These are phyloP conservation scores for Sesamia inferens DNA, from an alignment of 2,888 invertebrate species.

Conservation along the genomic window DNA sequence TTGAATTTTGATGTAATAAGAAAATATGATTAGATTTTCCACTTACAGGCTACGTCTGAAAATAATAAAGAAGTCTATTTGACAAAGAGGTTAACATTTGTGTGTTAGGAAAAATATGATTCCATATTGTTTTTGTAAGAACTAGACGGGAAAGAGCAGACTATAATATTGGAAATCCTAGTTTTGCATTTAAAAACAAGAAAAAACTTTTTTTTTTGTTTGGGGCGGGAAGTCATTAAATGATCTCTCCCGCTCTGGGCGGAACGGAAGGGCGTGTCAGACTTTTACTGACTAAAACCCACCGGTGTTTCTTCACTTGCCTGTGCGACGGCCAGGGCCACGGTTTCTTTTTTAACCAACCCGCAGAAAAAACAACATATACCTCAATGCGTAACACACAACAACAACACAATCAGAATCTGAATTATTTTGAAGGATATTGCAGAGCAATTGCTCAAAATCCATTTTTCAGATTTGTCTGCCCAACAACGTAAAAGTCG, in stretches of 20 bases:
- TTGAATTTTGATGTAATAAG: conserved; percentile 23
- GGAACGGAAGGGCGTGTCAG: no score
- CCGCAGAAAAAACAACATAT: background rate
- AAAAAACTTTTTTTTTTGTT: no score
- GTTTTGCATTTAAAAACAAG: background rate
- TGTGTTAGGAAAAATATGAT: background rate
- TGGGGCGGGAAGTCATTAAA: no score
- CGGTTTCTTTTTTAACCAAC: no score
- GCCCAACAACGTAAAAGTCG: background rate
- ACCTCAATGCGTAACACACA: background rate
- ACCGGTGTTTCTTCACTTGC: no score
- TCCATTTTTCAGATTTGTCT: background rate
- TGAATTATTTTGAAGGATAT: background rate
- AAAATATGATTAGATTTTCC: conserved; percentile 37
- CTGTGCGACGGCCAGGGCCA: no score
- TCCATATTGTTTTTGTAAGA: background rate
- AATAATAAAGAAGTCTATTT: background rate
- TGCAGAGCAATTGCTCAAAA: background rate
- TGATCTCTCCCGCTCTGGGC: no score
- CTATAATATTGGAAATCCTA: background rate
- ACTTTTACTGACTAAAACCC: no score
- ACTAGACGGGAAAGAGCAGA: background rate
- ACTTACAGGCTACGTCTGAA: background rate
- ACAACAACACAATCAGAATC: background rate
- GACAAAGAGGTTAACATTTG: background rate